phyloP scores from a whole-genome alignment of 2,888 invertebrate genomes.

The Hyposoter didymator region DNA sequence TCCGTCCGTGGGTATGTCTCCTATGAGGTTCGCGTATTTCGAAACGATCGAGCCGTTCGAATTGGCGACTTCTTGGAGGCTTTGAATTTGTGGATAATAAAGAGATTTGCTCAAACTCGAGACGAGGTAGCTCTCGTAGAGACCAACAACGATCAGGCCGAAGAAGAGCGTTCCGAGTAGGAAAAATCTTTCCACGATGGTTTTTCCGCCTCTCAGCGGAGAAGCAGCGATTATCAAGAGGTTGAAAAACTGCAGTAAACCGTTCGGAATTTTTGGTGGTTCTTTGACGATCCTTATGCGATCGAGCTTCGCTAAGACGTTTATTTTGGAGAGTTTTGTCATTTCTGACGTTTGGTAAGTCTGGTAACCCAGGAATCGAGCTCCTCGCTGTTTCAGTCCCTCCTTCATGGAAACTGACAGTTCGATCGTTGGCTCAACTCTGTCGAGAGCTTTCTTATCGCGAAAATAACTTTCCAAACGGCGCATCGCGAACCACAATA shows the following conservation, averaged over 20 bases:
- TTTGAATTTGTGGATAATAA: conserved; percentile 72
- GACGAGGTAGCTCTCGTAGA: conserved; percentile 74
- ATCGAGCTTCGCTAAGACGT: background rate
- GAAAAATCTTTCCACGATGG: conserved; percentile 69
- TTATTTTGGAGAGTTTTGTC: background rate
- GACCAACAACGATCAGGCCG: conserved; percentile 69
- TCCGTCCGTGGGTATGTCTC: conserved; percentile 61
- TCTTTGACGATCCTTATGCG: conserved; percentile 8
- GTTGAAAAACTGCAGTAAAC: conserved; percentile 51
- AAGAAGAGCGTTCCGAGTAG: conserved; percentile 72
- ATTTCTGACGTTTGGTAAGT: background rate
- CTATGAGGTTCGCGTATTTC: conserved; percentile 74
- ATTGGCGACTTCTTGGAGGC: conserved; percentile 72
- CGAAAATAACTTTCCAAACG: conserved; percentile 1
- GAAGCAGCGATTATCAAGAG: conserved; percentile 69
- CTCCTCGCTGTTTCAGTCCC: too few species aligned
- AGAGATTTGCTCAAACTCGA: conserved; percentile 74
- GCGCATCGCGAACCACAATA: conserved; percentile 70
- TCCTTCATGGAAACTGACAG: background rate
- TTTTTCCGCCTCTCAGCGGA: conserved; percentile 67
- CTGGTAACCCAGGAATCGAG: background rate
- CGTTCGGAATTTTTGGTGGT: conserved; percentile 67
- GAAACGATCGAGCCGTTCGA: conserved; percentile 72
- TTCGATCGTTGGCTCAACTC: background rate
- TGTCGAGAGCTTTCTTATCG: background rate